These are phyloP conservation scores for Chascanopsetta lugubris DNA, from an alignment of 2,113 vertebrate species.

Conservation along the genomic window DNA sequence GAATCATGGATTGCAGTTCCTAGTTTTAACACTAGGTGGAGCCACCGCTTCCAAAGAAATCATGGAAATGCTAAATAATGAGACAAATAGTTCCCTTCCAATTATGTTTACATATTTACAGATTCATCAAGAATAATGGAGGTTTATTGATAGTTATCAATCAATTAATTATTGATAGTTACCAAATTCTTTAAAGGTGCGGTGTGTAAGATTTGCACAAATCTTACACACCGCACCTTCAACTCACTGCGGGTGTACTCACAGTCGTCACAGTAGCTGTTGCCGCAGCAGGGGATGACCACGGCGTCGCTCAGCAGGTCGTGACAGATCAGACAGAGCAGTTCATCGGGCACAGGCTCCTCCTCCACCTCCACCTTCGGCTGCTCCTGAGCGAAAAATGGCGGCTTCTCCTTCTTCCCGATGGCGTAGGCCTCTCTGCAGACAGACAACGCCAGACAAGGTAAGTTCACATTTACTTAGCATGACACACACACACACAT, in stretches of 20 bases:
- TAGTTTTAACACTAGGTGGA: too few species aligned
- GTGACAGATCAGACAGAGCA: slow-evolving; percentile 93
- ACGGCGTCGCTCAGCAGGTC: slow-evolving; percentile 95
- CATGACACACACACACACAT: neutral
- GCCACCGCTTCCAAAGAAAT: too few species aligned
- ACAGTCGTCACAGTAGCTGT: slow-evolving; percentile 99
- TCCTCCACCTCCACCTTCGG: slow-evolving; percentile 86
- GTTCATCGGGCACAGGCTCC: slow-evolving; percentile 90
- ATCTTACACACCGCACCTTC: too few species aligned
- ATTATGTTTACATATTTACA: neutral
- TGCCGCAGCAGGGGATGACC: slow-evolving; percentile 97
- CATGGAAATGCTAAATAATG: too few species aligned
- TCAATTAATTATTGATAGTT: too few species aligned
- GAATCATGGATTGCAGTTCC: too few species aligned
- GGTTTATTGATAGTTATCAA: too few species aligned
- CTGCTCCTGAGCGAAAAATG: slow-evolving; percentile 87
- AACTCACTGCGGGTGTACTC: too few species aligned
- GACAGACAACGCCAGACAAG: neutral
- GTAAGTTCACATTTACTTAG: neutral
- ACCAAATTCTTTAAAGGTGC: too few species aligned
- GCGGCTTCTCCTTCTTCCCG: slow-evolving; percentile 96
- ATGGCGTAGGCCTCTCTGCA: slow-evolving; percentile 92
- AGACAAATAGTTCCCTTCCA: neutral
- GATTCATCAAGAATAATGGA: too few species aligned
- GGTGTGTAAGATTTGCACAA: too few species aligned